phyloP scores from a whole-genome alignment of 2,113 vertebrate species.

The Emydura subglobosa region DNA sequence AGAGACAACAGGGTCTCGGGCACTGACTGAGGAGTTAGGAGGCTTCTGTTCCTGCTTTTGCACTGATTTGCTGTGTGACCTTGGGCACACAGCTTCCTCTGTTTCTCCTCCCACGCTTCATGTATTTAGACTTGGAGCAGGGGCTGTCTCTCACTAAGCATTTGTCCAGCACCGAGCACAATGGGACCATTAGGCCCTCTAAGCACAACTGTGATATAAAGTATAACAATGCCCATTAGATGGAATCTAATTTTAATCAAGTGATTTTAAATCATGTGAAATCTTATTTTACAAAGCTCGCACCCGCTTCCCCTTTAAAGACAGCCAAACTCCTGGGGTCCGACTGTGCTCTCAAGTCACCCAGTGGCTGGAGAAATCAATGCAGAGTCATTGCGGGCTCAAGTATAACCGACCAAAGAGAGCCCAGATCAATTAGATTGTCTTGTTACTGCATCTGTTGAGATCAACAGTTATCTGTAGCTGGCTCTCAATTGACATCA shows the following conservation, averaged over 20 bases:
- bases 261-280: background rate
- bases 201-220: background rate
- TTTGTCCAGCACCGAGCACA: background rate
- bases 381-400: background rate
- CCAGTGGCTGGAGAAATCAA: background rate
- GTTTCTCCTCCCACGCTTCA: background rate
- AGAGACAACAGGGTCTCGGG: background rate
- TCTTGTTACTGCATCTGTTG: background rate
- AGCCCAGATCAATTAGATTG: background rate
- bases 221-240: background rate
- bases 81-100: background rate
- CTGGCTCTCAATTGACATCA: background rate
- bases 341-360: background rate
- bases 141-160: background rate
- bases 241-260: background rate
- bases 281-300: background rate
- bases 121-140: background rate
- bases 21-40: background rate
- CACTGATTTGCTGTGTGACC: background rate
- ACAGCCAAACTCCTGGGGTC: background rate
- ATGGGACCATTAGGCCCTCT: background rate
- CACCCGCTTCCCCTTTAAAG: too few species aligned
- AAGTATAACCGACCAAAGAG: accelerated
- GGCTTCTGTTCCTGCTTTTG: background rate
- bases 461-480: background rate